Evolutionary conservation across 1,140 invertebrate species (phyloP), one percentile per base, ranked within the genome.

Genomic region (Teleopsis dalmanni): DNA sequence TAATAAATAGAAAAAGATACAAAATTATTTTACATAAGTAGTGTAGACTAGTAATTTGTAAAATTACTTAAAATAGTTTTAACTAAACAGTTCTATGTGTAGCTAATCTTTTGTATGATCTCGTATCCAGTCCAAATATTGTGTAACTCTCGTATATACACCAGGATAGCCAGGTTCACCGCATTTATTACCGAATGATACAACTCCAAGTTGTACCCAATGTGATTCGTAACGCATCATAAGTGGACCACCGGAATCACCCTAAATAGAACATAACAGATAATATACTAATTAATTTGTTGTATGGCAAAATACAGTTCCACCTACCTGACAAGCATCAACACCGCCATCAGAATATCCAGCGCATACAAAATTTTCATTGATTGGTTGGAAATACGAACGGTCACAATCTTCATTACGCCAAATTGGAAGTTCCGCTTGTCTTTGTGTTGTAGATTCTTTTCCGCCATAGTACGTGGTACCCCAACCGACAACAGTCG

Each of bases 401-500:
- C 82, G 76, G 70, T 94, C 85, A 61, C 91, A 92, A 56, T 95
- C 90, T 51, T 87, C 84, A 63, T 93, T 94, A 42, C 85, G 79
- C 91, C 91, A 95, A 14, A 95, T 84, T 0, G 91, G 91, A 21
- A 95, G 71, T 40, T 86, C 77, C 0, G 87, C 88, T 69, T 92
- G 87, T 45, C 88, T 74, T 62, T 92, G 84, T 5, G 83, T 76
- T 5, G 86, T 87, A 56, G 87, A 89, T 70, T 91, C 88, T 57
- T 85, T 83, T 3, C 88, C 88, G 13, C 88, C 84, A 67, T 91
- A 86, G 58, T 87, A 85, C 3, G 87, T 87, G 7, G 85, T 89
- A 18, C 91, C 91, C 89, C 90, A 95, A n/a, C 90, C 90, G 11
- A 92, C 87, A 1, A 94, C 90, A 0, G 89, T 92, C 2, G 87